Evolutionary conservation across 2,888 invertebrate species (phyloP), one percentile per base, ranked within the genome.

Genomic region (Tetramorium bicarinatum): DNA sequence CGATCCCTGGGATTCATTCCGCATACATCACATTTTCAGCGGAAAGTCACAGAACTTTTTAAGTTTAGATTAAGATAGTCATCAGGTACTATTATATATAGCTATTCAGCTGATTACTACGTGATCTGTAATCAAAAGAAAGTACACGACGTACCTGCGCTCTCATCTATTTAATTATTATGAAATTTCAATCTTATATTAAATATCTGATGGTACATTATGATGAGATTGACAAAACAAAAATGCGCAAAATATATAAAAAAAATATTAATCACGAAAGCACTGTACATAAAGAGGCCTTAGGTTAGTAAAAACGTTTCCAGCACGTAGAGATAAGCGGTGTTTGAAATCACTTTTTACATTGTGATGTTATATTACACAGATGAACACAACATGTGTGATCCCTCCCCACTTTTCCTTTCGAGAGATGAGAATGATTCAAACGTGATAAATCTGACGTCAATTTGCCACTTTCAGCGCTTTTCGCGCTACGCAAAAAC

Each of bases 251-350:
- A 77, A 56, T 64, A 74, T 61, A 82, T 62, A 82, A 66, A 76
- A 66, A 76, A 34, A 54, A 83, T 86, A 89, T 89, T 89, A 88
- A 88, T 89, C 82, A 88, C 86, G 82, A 85, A 89, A 89, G 89
- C 82, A 87, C 52, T 88, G 76, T 89, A 89, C 85, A 89, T 77
- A 86, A 82, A 75, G 67, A 83, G 83, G 80, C 84, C 52, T 87
- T 88, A 34, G 29, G 87, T 90, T 90, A 89, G 88, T 89, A 87
- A 82, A 87, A 82, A 80, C 61, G 59, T 85, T 61, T 83, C 69
- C 81, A 66, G 67, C 79, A 83, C 76, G 83, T 77, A 85, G 61
- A 83, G 29, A 79, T 85, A 80, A 86, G 64, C 84, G 62, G 71
- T 85, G 75, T 80, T 82, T 69, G 83, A 72, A 69, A 69, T 83